Evolutionary conservation across 2,888 invertebrate genomes (phyloP), one percentile per base, ranked within the genome.

Genomic region (Camponotus fellah): DNA sequence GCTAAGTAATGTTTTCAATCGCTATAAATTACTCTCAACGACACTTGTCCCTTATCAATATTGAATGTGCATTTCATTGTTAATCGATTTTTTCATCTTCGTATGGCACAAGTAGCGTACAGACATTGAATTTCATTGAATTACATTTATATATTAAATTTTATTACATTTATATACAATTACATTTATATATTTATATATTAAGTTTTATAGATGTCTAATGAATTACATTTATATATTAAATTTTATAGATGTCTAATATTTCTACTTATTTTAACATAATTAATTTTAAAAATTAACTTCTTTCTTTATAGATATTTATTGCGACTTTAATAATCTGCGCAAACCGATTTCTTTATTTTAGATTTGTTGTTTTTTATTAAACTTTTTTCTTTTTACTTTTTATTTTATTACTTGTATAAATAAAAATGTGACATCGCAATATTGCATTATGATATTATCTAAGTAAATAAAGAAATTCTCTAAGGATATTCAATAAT

Each of bases 1-100:
- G 43, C 81, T n/a, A 46, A 65, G 64, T 65, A 77, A 66, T 76
- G 76, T 62, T 65, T 49, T 82, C 46, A 76, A 58, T 53, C 65
- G 58, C 34, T 37, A 26, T 74, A 64, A 75, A 74, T 66, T 56
- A 43, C 53, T 75, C 10, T 32, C 32, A 43, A 75, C 43, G n/a
- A 75, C 8, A 5, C 37, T 40, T 26, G 32, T 75, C n/a, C 43
- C 37, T 34, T 69, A 60, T 68, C 68, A 17, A 14, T 17, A 53
- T 66, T 10, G 17, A 75, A 64, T 49, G 46, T 17, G 32, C 26
- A 26, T n/a, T 68, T 68, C 26, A 68, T 40, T 37, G 12, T 40
- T 12, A 43, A 34, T n/a, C 56, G 5, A 56, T 12, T 77, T 9
- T 9, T 12, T 34, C 49, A 56, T 40, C 12, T 32, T 65, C 17